These are phyloP conservation scores for Lacerta bilineata DNA, from an alignment of 2,797 vertebrate genomes.

Conservation along the genomic window DNA sequence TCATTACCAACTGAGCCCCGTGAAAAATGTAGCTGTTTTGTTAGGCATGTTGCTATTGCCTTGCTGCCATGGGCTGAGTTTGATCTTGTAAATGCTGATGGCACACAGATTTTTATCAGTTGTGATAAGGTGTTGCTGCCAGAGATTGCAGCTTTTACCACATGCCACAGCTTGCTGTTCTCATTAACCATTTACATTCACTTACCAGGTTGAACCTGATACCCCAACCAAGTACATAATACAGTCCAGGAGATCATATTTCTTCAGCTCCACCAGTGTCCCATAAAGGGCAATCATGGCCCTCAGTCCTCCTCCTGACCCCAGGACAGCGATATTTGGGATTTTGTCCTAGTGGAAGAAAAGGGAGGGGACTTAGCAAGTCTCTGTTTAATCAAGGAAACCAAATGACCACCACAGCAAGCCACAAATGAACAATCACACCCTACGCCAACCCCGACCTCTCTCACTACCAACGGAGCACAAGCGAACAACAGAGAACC, in stretches of 20 bases:
- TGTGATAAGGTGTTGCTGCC: neutral
- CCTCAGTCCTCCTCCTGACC: constrained; percentile 63
- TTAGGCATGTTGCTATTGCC: neutral
- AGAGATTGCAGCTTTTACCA: neutral
- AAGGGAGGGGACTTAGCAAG: neutral
- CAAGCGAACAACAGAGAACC: too few species aligned
- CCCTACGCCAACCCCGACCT: too few species aligned
- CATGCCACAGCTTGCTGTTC: neutral
- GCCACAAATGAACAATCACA: too few species aligned
- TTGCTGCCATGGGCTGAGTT: neutral
- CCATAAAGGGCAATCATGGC: constrained; percentile 64
- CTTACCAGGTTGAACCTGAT: constrained; percentile 74
- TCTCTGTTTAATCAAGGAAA: too few species aligned
- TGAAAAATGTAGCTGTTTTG: neutral
- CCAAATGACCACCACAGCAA: too few species aligned
- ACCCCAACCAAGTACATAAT: constrained; percentile 64
- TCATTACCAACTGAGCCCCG: neutral
- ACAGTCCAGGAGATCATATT: constrained; percentile 60
- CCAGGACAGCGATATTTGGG: constrained; percentile 63
- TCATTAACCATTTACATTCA: neutral
- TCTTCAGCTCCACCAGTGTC: constrained; percentile 58
- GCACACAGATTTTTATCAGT: neutral
- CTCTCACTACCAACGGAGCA: too few species aligned
- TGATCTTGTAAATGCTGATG: neutral
- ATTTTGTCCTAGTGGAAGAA: constrained; percentile 10